A percentile compares a stretch with the other conserved stretches of the same genome.
phyloP scores from a whole-genome alignment of 2,113 vertebrate genomes.

The Rhabdornis inornatus region DNA sequence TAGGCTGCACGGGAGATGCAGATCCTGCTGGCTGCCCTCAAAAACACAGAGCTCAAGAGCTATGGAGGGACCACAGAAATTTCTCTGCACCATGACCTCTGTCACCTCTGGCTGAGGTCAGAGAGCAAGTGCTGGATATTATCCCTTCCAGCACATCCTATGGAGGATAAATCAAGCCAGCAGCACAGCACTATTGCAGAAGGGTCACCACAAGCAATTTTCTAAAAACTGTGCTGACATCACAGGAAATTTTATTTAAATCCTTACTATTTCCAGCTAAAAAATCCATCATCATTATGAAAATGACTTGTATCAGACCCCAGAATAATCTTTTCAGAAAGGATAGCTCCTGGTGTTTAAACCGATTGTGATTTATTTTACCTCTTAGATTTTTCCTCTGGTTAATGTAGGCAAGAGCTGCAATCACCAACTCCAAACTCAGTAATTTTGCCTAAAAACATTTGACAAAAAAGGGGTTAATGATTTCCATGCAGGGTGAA shows the following conservation, averaged over 20 bases:
- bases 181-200: neutral
- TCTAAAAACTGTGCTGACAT: constrained; percentile 36
- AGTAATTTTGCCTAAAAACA: constrained; percentile 9
- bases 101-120: neutral
- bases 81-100: neutral
- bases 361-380: neutral
- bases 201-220: constrained; percentile 18
- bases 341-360: neutral
- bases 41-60: neutral
- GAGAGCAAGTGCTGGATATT: neutral
- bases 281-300: constrained; percentile 44
- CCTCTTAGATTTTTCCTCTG: neutral
- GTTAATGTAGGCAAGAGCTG: neutral
- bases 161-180: neutral
- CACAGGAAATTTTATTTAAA: constrained; percentile 44
- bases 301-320: neutral
- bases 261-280: constrained; percentile 23
- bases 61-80: neutral
- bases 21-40: neutral
- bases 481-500: constrained; percentile 41
- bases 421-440: neutral
- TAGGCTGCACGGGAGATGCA: neutral
- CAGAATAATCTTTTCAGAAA: constrained; percentile 25
- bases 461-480: constrained; percentile 71
- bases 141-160: neutral